Percentiles rank a stretch among this genome's conserved stretches.
phyloP scores from a whole-genome alignment of 2,113 vertebrate genomes.

The Macquaria australasica region DNA sequence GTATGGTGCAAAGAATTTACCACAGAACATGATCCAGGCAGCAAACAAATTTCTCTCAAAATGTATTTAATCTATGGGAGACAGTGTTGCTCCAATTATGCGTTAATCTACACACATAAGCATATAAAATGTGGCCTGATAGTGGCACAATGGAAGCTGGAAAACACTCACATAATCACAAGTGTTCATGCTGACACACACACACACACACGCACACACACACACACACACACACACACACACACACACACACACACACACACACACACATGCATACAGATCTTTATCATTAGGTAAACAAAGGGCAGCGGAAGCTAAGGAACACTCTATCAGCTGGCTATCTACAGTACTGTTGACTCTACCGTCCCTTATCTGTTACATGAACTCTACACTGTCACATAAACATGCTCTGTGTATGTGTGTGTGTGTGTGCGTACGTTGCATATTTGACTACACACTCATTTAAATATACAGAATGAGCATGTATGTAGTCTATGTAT shows the following conservation, averaged over 20 bases:
- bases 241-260: constrained; percentile 19
- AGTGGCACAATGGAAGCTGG: constrained; percentile 17
- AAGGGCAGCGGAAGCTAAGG: constrained; percentile 83
- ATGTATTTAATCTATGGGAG: neutral
- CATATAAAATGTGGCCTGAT: neutral
- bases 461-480: constrained; percentile 9
- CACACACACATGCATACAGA: constrained; percentile 27
- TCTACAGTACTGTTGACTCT: constrained; percentile 84
- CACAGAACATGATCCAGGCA: neutral
- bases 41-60: neutral
- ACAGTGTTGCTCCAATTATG: neutral
- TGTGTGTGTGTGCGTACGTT: constrained; percentile 14
- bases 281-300: constrained; percentile 84
- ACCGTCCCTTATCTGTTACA: constrained; percentile 81
- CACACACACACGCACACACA: constrained; percentile 1
- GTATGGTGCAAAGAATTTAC: too few relatives aligned
- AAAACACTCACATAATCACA: constrained; percentile 41
- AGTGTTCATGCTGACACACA: constrained; percentile 25
- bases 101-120: constrained; percentile 2
- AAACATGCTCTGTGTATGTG: constrained; percentile 69
- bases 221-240: constrained; percentile 31
- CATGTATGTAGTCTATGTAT: neutral
- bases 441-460: constrained; percentile 29
- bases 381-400: constrained; percentile 83
- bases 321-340: constrained; percentile 86